Evolutionary conservation across 2,888 invertebrate species (phyloP).

Genomic region (Leptopterna dolabrata): DNA sequence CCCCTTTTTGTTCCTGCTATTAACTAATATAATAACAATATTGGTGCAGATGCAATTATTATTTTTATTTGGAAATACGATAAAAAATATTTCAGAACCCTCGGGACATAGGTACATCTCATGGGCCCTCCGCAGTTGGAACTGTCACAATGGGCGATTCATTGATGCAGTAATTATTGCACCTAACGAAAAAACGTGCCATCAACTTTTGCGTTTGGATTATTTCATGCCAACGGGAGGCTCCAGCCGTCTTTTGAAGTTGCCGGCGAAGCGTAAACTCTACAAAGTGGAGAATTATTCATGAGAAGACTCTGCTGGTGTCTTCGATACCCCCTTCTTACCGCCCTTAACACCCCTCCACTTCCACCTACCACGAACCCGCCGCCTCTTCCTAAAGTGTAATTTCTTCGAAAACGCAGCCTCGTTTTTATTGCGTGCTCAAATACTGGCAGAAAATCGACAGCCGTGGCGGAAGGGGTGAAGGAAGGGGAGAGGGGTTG

Average conservation of each 20-base stretch:
- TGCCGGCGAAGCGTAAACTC: neutral
- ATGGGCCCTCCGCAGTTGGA: too few relatives aligned
- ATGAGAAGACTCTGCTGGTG: neutral
- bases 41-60: too few relatives aligned
- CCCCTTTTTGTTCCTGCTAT: too few relatives aligned
- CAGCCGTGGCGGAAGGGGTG: neutral
- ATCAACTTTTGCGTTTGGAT: neutral
- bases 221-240: neutral
- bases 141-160: too few relatives aligned
- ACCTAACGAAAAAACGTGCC: neutral
- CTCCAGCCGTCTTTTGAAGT: neutral
- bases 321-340: neutral
- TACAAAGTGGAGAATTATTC: constrained; percentile 11
- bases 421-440: constrained; percentile 26
- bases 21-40: too few relatives aligned
- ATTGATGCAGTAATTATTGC: neutral
- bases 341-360: neutral
- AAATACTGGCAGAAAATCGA: constrained; percentile 10
- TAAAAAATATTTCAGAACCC: too few relatives aligned
- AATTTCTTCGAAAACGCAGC: constrained; percentile 7
- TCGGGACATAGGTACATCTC: too few relatives aligned
- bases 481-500: neutral
- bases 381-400: neutral
- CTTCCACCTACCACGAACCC: neutral
- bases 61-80: too few relatives aligned